These are phyloP conservation scores for Parauchenoglanis punctatus DNA, from an alignment of 2,797 vertebrate species.

Conservation along the genomic window DNA sequence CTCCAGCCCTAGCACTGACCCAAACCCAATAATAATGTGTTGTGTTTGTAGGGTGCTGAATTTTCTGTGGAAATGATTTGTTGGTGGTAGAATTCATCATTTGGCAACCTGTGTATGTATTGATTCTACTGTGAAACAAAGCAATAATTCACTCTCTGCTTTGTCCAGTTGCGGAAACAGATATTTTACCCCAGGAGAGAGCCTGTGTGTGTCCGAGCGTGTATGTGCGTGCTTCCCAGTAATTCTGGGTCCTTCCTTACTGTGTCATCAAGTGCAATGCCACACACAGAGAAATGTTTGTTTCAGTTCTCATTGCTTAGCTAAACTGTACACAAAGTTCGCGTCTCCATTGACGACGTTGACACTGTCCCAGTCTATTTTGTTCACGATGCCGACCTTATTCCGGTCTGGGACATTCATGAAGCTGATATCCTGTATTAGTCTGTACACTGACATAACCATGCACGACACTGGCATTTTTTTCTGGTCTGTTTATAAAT, in stretches of 20 bases:
- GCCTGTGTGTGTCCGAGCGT: neutral
- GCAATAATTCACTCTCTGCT: constrained; percentile 36
- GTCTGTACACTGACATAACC: neutral
- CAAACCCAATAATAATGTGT: neutral
- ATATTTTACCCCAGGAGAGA: constrained; percentile 31
- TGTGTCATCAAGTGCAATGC: neutral
- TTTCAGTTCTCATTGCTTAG: neutral
- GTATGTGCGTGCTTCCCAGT: constrained; percentile 5
- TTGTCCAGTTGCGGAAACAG: constrained; percentile 27
- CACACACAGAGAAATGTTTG: neutral
- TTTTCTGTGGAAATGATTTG: constrained; percentile 4
- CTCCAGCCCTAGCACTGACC: neutral
- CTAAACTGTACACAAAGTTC: neutral
- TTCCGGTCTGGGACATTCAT: neutral
- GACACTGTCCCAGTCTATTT: neutral
- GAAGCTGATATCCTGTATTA: neutral
- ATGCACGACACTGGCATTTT: neutral
- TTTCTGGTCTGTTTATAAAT: neutral
- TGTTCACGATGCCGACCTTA: neutral
- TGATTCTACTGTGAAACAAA: constrained; percentile 37
- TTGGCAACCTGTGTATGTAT: constrained; percentile 21
- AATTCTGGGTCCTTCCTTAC: neutral
- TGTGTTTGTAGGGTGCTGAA: neutral
- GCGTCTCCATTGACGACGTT: neutral
- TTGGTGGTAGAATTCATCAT: constrained; percentile 17